phyloP scores from a whole-genome alignment of 2,113 vertebrate species.

The Nyctibius bracteatus region DNA sequence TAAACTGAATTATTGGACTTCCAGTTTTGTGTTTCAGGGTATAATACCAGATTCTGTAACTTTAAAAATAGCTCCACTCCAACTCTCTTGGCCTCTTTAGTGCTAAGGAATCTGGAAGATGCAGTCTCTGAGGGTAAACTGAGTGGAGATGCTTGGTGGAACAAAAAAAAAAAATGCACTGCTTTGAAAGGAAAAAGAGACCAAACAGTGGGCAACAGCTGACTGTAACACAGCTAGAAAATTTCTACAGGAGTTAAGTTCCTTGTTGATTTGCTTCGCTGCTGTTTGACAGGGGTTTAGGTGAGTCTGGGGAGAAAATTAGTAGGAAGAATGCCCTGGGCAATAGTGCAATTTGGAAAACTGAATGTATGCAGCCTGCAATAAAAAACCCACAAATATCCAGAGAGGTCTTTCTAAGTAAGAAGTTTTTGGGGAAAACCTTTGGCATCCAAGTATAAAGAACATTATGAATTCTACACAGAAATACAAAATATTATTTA shows the following conservation, averaged over 20 bases:
- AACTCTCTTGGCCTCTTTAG: not conserved
- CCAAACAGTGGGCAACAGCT: not conserved
- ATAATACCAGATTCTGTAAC: not conserved
- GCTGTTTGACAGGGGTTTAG: not conserved
- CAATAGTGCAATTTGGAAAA: not conserved
- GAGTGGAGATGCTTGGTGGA: not conserved
- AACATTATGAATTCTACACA: not conserved
- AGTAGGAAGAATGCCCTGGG: not conserved
- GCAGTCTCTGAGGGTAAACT: not conserved
- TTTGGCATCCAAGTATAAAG: not conserved
- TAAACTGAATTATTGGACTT: not conserved
- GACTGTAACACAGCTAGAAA: not conserved
- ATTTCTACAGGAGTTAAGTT: not conserved
- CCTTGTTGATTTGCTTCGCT: not conserved
- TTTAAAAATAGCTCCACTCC: not conserved
- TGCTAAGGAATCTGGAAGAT: not conserved
- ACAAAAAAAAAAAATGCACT: not conserved
- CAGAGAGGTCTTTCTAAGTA: not conserved
- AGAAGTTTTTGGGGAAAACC: not conserved
- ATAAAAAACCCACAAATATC: not conserved
- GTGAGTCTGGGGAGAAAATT: not conserved
- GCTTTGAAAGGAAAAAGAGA: not conserved
- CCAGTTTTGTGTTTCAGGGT: not conserved
- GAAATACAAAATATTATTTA: not conserved
- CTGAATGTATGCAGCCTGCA: not conserved